Evolutionary conservation across 2,113 vertebrate species (phyloP), one percentile per base, ranked within the genome.

Genomic region (Aptenodytes patagonicus): DNA sequence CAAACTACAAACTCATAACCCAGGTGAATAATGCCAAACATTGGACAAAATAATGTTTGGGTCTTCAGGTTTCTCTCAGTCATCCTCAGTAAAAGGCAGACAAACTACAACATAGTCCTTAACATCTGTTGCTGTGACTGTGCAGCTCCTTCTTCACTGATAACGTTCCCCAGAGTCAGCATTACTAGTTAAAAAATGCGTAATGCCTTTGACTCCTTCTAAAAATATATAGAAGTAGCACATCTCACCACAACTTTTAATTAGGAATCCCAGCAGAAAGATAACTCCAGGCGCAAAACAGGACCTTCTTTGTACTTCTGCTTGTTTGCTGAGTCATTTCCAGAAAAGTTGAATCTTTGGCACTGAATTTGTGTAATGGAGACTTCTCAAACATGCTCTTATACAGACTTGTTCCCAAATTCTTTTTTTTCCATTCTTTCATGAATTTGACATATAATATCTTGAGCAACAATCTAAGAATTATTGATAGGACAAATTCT

Each of bases 281-380:
- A 61, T 93, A 82, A 75, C 42, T 93, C 34, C 26, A 40, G 47
- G n/a, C 69, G 83, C 64, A 89, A 8, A 15, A 97, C 65, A 97
- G 76, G n/a, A 90, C 60, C 79, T 82, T 86, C 91, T 95, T 95
- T 93, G 72, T 92, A 89, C 42, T 61, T 73, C 44, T 78, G 69
- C 72, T 89, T 82, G 65, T 68, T 92, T 84, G 61, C 52, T 1
- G 2, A 97, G 72, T 66, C 38, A 75, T 72, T 95, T 90, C 60
- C 86, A 95, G 73, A 87, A 90, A 93, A 40, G 47, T 10, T 90
- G 83, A 44, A 60, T 92, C 76, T 89, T 42, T 79, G 38, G 52
- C 79, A 84, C 60, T 58, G 29, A 55, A 83, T 77, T 34, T 73
- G 71, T 85, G 1, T 17, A 85, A 71, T 0, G 4, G 34, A 88